Evolutionary conservation across 2,797 vertebrate genomes (phyloP), one percentile per base, ranked within the genome.

Genomic region (Dallia pectoralis): DNA sequence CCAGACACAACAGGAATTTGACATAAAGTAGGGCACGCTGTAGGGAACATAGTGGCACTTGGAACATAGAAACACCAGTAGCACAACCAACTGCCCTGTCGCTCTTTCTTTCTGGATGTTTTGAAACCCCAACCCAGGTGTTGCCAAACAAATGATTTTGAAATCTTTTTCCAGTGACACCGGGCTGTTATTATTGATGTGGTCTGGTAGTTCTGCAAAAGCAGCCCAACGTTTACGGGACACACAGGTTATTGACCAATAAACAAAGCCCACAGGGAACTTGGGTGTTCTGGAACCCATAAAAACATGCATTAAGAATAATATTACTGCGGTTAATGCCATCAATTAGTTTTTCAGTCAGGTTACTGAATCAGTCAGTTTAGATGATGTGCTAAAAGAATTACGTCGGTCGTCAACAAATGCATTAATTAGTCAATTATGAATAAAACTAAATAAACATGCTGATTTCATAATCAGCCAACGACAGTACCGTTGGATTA

Each of bases 171-270:
- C 27, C 63, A 44, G 74, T 73, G 68, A 74, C 72, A 80, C 80
- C 80, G 61, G 77, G 59, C 83, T 75, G 77, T 84, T 81, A 73
- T 80, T 71, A 77, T 80, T 78, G 84, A 70, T 89, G 88, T 77
- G 87, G 89, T 85, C 72, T 53, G 75, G 76, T 84, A 87, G 86
- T 91, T 91, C 87, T 88, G 87, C 85, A 90, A 91, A 82, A 47
- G 66, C 56, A 48, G 33, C 36, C 44, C 15, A 0, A 27, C 27
- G n/a, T 83, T 88, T 85, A 88, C 86, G 70, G 86, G 85, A 88
- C 33, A 12, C 40, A 65, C 19, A 59, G 22, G 53, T 11, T 48
- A 70, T 84, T 86, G 77, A 79, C 82, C 44, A 87, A 74, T 75
- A 67, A 18, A 0, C 48, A 0, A 4, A 12, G 25, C 22, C 8